Base-by-base conservation (phyloP, 2,888 invertebrate genomes). In the Chaetogeoica ovagalla region DNA sequence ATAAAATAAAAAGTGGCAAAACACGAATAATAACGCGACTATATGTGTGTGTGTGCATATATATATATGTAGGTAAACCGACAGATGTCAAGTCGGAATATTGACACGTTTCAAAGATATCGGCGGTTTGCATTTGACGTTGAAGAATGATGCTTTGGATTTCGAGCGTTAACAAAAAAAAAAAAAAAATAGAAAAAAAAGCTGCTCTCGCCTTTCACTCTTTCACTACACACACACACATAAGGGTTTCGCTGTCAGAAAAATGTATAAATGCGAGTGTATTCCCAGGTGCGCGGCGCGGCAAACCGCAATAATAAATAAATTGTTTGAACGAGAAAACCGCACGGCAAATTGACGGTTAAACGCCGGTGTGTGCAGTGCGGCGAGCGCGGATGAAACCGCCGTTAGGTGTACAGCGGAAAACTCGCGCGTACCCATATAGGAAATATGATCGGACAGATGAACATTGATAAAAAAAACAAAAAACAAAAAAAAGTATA, bases 301-400 rank as follows among this genome's bases (percentile, higher is more conserved):
- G n/a, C n/a, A 79, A 79, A 79, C 77, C 63, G 23, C 77, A 79
- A 79, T 70, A 70, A 79, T 70, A 79, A n/a, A n/a, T 70, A 70
- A 70, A 79, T 70, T 70, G 70, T 70, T 63, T 37, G 70, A 55
- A 55, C 60, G 60, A n/a, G n/a, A n/a, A n/a, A n/a, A n/a, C n/a
- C n/a, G n/a, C n/a, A n/a, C n/a, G 55, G 70, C 37, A 62, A 62
- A 70, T 62, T 77, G 77, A 70, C 77, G 62, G 77, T 48, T n/a
- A n/a, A 21, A 52, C 60, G 60, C 37, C 62, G 11, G 8, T 23
- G 23, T 8, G 8, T 23, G 39, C 7, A 39, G 39, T 39, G 39
- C n/a, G n/a, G 39, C 4, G 7, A 39, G 7, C 39, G 39, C 39
- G 39, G 52, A 52, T 39, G n/a, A n/a, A n/a, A n/a, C n/a, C n/a